Conservation (phyloP, 2,888 invertebrate species). For the Tipula helvola region DNA sequence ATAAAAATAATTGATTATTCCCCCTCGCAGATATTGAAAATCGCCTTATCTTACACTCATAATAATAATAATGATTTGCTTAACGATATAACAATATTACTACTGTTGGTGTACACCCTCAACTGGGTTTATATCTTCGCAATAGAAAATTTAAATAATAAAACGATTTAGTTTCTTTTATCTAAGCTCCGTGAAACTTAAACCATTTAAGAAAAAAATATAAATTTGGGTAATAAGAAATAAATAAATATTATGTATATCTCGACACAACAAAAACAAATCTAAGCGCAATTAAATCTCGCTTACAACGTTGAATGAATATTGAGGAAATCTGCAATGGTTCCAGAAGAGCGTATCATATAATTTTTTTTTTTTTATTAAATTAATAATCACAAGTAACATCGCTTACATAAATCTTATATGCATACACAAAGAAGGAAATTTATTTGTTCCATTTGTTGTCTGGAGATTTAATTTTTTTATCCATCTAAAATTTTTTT, state of each 20-base stretch:
- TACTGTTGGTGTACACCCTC: not conserved
- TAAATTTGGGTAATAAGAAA: not conserved
- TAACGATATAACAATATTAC: not conserved
- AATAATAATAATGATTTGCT: not conserved
- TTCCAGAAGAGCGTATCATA: not conserved
- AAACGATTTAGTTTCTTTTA: not conserved
- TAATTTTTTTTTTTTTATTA: not conserved
- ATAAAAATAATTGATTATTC: no score
- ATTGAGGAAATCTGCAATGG: not conserved
- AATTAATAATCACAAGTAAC: not conserved
- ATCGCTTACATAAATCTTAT: not conserved
- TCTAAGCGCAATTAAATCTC: not conserved
- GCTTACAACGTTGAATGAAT: not conserved
- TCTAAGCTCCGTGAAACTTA: not conserved
- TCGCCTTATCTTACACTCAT: not conserved
- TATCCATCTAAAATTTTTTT: not conserved
- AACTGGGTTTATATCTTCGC: not conserved
- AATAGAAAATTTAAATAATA: not conserved
- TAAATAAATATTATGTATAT: not conserved
- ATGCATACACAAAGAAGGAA: not conserved
- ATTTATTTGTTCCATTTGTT: not conserved
- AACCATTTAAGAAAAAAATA: not conserved
- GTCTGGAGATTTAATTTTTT: not conserved
- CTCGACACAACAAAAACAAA: not conserved
- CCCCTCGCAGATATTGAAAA: not conserved